Evolutionary conservation across 92 coral and sea anemone genomes (phyloP), one percentile per base, ranked within the genome.

Genomic region (Paragorgia papillata): DNA sequence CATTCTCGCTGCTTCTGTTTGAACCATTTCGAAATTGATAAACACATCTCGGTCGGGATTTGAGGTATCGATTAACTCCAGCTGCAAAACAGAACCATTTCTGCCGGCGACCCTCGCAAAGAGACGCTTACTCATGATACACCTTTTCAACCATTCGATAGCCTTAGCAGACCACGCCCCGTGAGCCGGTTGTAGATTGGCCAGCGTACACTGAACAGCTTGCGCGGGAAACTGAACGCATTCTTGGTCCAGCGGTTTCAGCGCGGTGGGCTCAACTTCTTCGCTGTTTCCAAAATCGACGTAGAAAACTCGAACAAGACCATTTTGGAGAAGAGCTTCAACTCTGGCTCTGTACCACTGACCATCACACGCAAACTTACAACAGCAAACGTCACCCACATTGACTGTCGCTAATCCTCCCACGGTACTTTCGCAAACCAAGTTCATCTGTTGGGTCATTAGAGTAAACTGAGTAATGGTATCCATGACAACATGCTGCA

Each of bases 201-300:
- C 96, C 41, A 92, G 81, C 76, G 74, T 84, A 62, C 92, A 88
- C 84, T 82, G 82, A 9, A 89, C 43, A 15, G 90, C 91, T 22
- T 81, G 95, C 13, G 82, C 67, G 15, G 97, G 96, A 27, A 87
- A 69, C 50, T 67, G 56, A 27, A 79, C 75, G 63, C 84, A 85
- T 57, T 62, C 74, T 25, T 62, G 79, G 49, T 30, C 55, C 20
- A 86, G 64, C 68, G 66, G 35, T 44, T 87, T 66, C 30, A 92
- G 78, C 30, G 61, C 80, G 70, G 77, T 79, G 2, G 82, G 59
- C 0, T 89, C 10, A n/a, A 75, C 53, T 9, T 59, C 83, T 75
- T 92, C 95, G 19, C 75, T 60, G 83, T 92, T 90, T 15, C 97
- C 97, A 77, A 83, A 92, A 76, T 92, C 97, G 24, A 87, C 83